phyloP scores from a whole-genome alignment of 2,113 vertebrate genomes.

The Takifugu flavidus region DNA sequence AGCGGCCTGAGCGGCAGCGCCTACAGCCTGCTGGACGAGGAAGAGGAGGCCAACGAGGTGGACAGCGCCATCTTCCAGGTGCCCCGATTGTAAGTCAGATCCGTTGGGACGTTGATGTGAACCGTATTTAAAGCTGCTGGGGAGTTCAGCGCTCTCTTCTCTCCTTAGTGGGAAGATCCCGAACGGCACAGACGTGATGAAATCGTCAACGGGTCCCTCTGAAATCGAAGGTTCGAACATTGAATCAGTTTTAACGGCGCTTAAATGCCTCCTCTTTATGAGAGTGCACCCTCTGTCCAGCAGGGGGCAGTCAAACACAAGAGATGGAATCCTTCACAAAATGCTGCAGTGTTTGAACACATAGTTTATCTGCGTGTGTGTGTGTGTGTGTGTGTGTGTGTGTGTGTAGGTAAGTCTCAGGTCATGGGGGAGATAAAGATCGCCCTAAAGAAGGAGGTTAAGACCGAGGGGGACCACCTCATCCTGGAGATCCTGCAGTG shows the following conservation, averaged over 20 bases:
- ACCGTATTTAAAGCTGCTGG: not conserved
- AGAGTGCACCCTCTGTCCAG: constrained; percentile 3
- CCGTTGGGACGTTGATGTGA: not conserved
- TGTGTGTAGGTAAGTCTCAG: constrained; percentile 86
- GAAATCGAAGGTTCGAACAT: constrained; percentile 81
- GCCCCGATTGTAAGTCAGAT: constrained; percentile 88
- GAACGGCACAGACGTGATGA: constrained; percentile 79
- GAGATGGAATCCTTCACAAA: not conserved
- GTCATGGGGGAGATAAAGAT: constrained; percentile 99
- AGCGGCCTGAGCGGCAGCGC: constrained; percentile 90
- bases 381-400: constrained; percentile 20
- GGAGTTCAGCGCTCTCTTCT: not conserved
- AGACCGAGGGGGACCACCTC: constrained; percentile 94
- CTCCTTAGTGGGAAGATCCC: constrained; percentile 88
- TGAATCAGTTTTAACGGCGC: not conserved
- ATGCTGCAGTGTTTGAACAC: not conserved
- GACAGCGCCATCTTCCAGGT: constrained; percentile 91
- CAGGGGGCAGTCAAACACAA: constrained; percentile 9
- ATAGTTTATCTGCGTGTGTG: not conserved
- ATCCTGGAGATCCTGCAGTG: constrained; percentile 97
- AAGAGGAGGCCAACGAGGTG: constrained; percentile 82
- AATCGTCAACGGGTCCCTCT: constrained; percentile 73
- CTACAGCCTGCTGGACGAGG: constrained; percentile 90
- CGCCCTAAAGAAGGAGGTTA: constrained; percentile 96
- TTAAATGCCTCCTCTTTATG: not conserved